Conservation (phyloP, 2,888 invertebrate genomes). For the Sthenelais limicola region DNA sequence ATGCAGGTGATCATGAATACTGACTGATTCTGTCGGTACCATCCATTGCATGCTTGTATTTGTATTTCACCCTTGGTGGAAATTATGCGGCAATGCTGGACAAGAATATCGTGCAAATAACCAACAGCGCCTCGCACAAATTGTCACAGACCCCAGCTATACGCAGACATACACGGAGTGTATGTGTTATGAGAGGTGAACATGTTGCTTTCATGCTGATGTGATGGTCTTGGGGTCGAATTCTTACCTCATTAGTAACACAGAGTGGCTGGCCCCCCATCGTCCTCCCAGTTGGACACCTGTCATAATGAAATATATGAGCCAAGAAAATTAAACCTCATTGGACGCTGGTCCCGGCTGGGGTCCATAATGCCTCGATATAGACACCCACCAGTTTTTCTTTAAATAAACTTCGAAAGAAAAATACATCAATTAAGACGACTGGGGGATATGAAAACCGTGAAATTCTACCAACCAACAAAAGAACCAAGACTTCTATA, state of each 20-base stretch:
- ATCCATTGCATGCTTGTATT: too few relatives aligned
- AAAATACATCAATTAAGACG: neutral
- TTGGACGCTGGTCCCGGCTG: neutral
- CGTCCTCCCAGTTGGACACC: constrained; percentile 3
- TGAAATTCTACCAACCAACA: neutral
- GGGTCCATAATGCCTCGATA: neutral
- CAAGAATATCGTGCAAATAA: too few relatives aligned
- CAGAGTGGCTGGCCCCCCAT: neutral
- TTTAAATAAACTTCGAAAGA: too few relatives aligned
- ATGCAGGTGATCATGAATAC: too few relatives aligned
- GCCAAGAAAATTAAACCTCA: constrained; percentile 19
- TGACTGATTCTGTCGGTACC: too few relatives aligned
- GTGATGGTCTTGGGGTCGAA: too few relatives aligned
- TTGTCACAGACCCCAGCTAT: neutral
- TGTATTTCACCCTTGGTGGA: too few relatives aligned
- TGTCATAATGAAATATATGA: constrained; percentile 36
- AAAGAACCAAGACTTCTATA: neutral
- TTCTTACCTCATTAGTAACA: constrained; percentile 16
- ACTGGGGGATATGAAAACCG: neutral
- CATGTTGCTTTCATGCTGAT: neutral
- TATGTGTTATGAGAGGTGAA: neutral
- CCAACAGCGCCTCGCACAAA: neutral
- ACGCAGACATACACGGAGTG: neutral
- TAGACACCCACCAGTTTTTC: too few relatives aligned
- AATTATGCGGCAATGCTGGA: too few relatives aligned